Conservation (phyloP, 1,140 invertebrate genomes). For the Daktulosphaira vitifoliae region DNA sequence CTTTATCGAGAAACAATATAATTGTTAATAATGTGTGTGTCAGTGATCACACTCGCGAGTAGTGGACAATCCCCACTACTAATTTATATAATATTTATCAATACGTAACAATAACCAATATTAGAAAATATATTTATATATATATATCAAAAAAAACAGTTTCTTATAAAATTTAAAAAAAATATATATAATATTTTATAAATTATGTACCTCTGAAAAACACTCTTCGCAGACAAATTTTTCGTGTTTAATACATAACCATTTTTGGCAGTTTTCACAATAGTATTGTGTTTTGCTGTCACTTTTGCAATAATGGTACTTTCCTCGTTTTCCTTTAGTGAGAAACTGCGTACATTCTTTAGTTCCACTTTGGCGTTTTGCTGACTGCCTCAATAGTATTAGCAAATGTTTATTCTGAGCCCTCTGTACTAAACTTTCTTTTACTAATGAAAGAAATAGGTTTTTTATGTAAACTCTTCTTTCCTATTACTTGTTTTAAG, state of each 20-base stretch:
- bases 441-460: constrained; percentile 12
- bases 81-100: too few relatives aligned
- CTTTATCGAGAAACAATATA: too few relatives aligned
- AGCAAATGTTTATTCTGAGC: constrained; percentile 1
- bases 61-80: too few relatives aligned
- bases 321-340: background rate
- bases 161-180: background rate
- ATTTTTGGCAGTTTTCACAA: constrained; percentile 16
- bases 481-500: too few relatives aligned
- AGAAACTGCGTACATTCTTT: background rate
- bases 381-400: background rate
- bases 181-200: background rate
- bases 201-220: background rate
- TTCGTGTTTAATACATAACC: background rate
- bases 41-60: too few relatives aligned
- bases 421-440: constrained; percentile 17
- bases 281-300: constrained; percentile 24
- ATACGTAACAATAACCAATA: background rate
- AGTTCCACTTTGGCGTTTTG: constrained; percentile 4
- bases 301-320: background rate
- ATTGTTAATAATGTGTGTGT: too few relatives aligned
- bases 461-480: constrained; percentile 10
- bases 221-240: background rate
- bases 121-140: background rate
- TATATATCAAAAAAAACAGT: constrained; percentile 1